Evolutionary conservation across 2,113 vertebrate species (phyloP).

Genomic region (Pyxicephalus adspersus): DNA sequence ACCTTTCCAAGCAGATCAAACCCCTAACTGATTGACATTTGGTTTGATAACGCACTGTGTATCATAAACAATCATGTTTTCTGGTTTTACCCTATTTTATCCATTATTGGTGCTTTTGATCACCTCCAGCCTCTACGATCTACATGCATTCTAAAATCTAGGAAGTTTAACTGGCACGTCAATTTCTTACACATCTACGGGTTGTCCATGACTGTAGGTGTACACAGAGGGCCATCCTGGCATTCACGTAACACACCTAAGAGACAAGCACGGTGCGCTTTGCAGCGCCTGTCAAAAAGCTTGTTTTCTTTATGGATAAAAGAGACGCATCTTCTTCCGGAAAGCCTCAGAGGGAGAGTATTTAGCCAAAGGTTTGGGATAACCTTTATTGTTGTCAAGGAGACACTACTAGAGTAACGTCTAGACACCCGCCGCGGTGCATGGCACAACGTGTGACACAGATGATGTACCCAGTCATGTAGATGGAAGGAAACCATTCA

Average conservation of each 20-base stretch:
- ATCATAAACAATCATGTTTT: no score
- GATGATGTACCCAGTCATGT: constrained; percentile 40
- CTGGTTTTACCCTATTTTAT: no score
- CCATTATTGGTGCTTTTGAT: no score
- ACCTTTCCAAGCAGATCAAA: no score
- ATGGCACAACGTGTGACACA: constrained; percentile 10
- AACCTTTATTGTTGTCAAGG: constrained; percentile 50
- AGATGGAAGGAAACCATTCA: constrained; percentile 60
- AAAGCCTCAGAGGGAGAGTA: constrained; percentile 2
- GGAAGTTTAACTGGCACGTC: no score
- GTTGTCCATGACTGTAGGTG: background rate
- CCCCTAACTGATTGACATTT: no score
- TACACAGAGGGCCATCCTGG: background rate
- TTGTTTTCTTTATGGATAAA: constrained; percentile 5
- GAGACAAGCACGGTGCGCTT: background rate
- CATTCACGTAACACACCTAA: background rate
- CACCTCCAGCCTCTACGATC: no score
- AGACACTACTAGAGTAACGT: constrained; percentile 21
- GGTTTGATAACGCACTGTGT: no score
- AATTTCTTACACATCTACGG: no score
- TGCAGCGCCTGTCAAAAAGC: background rate
- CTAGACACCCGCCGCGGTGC: constrained; percentile 11
- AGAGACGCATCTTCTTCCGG: background rate
- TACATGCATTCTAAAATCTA: no score
- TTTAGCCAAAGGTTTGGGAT: constrained; percentile 43